Evolutionary conservation across 2,113 vertebrate genomes (phyloP).

Genomic region (Solea senegalensis): DNA sequence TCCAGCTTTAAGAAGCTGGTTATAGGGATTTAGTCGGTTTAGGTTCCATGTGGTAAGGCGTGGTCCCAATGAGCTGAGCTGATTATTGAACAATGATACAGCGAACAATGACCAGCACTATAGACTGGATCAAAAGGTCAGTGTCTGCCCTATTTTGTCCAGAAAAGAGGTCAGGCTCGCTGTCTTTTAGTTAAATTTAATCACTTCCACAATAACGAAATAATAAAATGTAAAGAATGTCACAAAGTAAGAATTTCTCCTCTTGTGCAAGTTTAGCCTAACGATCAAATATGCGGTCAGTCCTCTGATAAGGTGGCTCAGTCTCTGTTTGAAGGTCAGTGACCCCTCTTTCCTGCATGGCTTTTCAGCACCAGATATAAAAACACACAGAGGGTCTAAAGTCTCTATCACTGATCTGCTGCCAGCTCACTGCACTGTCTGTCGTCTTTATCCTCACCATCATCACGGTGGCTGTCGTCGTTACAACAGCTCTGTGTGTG

Average conservation of each 20-base stretch:
- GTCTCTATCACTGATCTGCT: constrained; percentile 5
- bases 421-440: neutral
- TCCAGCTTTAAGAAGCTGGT: no score
- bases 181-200: neutral
- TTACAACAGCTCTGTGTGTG: neutral
- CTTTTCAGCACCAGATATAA: constrained; percentile 43
- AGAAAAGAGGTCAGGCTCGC: neutral
- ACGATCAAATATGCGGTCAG: neutral
- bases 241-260: neutral
- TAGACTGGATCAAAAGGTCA: constrained; percentile 20
- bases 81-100: no score
- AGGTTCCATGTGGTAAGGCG: no score
- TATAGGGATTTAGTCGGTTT: no score
- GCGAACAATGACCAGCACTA: neutral
- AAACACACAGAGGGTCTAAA: constrained; percentile 26
- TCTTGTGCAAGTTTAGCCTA: constrained; percentile 41
- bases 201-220: neutral
- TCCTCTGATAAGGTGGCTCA: neutral
- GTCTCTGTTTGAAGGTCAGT: constrained; percentile 26
- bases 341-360: constrained; percentile 28
- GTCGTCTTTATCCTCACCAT: neutral
- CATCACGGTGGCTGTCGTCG: neutral
- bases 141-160: neutral
- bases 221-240: neutral
- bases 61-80: no score